Evolutionary conservation across 2,113 vertebrate genomes (phyloP), one percentile per base, ranked within the genome.

Genomic region (Limanda limanda): DNA sequence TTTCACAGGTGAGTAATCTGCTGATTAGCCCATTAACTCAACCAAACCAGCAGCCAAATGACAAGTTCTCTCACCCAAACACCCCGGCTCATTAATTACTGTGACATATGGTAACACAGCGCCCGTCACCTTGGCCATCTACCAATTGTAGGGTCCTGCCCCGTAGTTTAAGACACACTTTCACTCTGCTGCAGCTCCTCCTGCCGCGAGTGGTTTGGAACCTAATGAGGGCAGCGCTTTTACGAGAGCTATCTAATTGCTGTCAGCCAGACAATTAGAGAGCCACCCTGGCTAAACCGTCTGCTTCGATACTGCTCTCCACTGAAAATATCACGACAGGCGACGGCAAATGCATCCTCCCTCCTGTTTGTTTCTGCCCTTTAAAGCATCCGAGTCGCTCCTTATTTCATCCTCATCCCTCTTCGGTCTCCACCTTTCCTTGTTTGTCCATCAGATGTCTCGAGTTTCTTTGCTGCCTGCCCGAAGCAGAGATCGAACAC

Each of bases 1-100:
- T 76, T 82, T 72, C 78, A 70, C 79, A 88, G 92, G 92, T 93
- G 86, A 93, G 92, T 90, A 83, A 81, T 84, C 71, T 31, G 18
- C 68, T 37, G 78, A 85, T 91, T 76, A 86, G 59, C 74, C 65
- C 37, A 60, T 84, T 86, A 81, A 84, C 82, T 79, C 48, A 64
- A 69, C 25, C 64, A 76, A 71, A 86, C 54, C 24, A 75, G 63
- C 18, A 77, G 52, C 76, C 65, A 78, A 79, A 78, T 72, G 58
- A 86, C 42, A 71, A 73, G 67, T 37, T 57, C 20, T 74, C 5
- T 66, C 57, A 73, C 64, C 71, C 64, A 65, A 76, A 81, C 62
- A 86, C 54, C 45, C 21, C 8, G 42, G 25, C 57, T 69, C 66
- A 73, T 85, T 90, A 87, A 86, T 91, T 86, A 85, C 48, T 13